Percentiles rank a stretch among this genome's conserved stretches.
Evolutionary conservation across 1,140 invertebrate species (phyloP).

Genomic region (Scaptomyza graminum): DNA sequence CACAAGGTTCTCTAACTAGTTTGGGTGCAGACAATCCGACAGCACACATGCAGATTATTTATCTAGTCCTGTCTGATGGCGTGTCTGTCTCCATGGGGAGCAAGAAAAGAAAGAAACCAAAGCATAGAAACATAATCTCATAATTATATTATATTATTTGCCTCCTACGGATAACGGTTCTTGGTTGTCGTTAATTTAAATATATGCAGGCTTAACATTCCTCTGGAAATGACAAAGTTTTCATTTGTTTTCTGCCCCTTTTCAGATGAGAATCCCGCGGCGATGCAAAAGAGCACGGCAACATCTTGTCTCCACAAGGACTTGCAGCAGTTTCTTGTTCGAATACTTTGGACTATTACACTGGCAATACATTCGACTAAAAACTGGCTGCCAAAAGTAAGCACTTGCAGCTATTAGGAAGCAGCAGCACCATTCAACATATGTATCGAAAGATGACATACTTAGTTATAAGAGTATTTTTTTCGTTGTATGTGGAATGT

Average conservation of each 20-base stretch:
- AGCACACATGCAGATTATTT: constrained; percentile 58
- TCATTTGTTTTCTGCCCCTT: constrained; percentile 39
- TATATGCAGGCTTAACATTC: constrained; percentile 38
- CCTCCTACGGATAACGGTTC: constrained; percentile 20
- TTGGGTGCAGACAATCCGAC: constrained; percentile 21
- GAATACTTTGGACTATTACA: constrained; percentile 9
- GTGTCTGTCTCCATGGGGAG: constrained; percentile 12
- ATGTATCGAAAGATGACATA: neutral
- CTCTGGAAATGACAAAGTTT: neutral
- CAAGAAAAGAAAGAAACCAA: neutral
- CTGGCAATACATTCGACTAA: constrained; percentile 39
- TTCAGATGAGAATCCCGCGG: constrained; percentile 81
- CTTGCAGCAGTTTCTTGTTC: constrained; percentile 13
- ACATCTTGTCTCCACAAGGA: constrained; percentile 21
- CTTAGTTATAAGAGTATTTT: neutral
- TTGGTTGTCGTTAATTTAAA: constrained; percentile 51
- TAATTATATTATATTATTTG: constrained; percentile 73
- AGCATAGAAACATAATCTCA: constrained; percentile 17
- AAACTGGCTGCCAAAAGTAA: constrained; percentile 45
- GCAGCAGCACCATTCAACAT: constrained; percentile 1
- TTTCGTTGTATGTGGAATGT: constrained; percentile 5
- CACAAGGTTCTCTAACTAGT: constrained; percentile 23
- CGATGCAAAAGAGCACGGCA: constrained; percentile 76
- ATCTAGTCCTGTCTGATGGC: constrained; percentile 45
- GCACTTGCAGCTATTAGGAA: constrained; percentile 24